These are phyloP conservation scores for Balanococcus diminutus DNA, from an alignment of 2,888 invertebrate genomes.

Conservation along the genomic window DNA sequence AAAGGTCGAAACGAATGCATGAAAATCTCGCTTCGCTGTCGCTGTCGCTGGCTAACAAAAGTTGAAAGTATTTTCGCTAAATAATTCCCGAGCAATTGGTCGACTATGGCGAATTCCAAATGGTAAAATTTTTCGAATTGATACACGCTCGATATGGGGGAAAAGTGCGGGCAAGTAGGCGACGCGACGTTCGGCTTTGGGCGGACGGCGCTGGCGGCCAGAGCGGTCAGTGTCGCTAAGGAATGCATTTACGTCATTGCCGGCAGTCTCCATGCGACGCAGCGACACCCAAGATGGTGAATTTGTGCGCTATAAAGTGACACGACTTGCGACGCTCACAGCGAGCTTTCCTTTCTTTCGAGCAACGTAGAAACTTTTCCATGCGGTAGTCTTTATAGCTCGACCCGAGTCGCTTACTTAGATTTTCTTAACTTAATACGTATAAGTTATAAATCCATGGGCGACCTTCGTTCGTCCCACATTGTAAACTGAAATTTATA, in stretches of 20 bases:
- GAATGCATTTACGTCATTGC: constrained; percentile 12
- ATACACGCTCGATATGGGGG: background rate
- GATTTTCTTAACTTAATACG: constrained; percentile 18
- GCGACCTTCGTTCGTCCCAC: constrained; percentile 49
- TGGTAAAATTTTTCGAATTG: constrained; percentile 6
- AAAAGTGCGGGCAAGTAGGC: background rate
- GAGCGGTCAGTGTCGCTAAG: constrained; percentile 24
- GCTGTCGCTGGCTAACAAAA: background rate
- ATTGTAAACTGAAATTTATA: constrained; percentile 43
- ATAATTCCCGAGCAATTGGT: background rate
- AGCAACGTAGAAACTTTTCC: background rate
- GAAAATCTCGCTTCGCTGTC: background rate
- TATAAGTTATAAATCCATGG: background rate
- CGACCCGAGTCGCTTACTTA: background rate
- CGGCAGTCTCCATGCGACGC: background rate
- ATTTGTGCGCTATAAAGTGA: background rate
- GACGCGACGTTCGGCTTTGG: background rate
- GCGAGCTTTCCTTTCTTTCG: constrained; percentile 7
- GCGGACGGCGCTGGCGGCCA: background rate
- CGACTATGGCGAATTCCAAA: background rate
- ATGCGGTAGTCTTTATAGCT: no score
- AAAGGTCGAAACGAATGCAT: background rate
- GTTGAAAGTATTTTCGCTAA: background rate
- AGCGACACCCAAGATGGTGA: background rate
- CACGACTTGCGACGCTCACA: background rate